phyloP scores from a whole-genome alignment of 2,113 vertebrate genomes.

The Gobio gobio region DNA sequence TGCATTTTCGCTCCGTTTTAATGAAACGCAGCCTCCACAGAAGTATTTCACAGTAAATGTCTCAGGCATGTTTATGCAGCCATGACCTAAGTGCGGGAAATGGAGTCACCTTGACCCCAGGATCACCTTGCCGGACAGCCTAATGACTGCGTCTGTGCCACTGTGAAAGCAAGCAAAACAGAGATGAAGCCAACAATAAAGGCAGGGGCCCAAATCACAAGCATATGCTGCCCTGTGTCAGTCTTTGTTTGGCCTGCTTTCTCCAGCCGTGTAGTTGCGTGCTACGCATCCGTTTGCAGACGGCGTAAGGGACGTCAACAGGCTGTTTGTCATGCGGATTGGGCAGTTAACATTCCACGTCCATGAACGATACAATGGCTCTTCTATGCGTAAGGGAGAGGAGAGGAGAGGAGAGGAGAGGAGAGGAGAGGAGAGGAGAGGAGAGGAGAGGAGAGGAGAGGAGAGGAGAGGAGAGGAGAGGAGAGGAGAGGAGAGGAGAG shows the following conservation, averaged over 20 bases:
- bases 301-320: constrained; percentile 8
- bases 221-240: constrained; percentile 66
- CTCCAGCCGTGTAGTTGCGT: background rate
- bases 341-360: constrained; percentile 47
- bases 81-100: constrained; percentile 40
- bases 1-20: background rate
- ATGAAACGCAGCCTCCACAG: constrained; percentile 8
- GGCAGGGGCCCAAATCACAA: constrained; percentile 70
- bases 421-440: too few relatives aligned
- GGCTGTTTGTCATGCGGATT: constrained; percentile 17
- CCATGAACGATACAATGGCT: constrained; percentile 15
- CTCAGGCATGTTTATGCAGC: constrained; percentile 51
- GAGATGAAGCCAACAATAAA: constrained; percentile 33
- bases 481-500: too few relatives aligned
- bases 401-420: too few relatives aligned
- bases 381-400: background rate
- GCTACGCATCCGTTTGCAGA: background rate
- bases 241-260: constrained; percentile 41
- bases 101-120: constrained; percentile 63
- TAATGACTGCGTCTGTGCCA: constrained; percentile 74
- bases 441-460: too few relatives aligned
- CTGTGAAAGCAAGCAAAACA: constrained; percentile 74
- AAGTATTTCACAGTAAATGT: constrained; percentile 30
- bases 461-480: too few relatives aligned
- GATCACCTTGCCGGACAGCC: constrained; percentile 67